These are phyloP conservation scores for Enteromius argenteus DNA, from an alignment of 2,797 vertebrate genomes.

Conservation along the genomic window DNA sequence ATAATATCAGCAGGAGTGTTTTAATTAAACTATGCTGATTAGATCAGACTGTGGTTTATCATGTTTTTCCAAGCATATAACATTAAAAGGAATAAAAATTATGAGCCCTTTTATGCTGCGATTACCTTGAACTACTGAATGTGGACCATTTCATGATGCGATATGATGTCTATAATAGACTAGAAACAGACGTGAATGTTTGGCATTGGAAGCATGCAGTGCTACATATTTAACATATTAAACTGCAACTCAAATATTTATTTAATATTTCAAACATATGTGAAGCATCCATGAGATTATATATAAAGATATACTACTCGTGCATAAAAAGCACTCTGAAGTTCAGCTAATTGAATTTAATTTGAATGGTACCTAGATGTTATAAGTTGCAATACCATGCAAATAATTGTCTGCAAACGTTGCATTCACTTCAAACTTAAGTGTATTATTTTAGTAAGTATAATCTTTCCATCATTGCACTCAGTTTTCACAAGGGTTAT, in stretches of 20 bases:
- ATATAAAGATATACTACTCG: neutral
- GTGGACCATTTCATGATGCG: neutral
- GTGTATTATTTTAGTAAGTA: neutral
- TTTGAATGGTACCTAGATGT: neutral
- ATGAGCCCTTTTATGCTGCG: neutral
- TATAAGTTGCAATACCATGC: neutral
- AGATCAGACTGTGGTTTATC: neutral
- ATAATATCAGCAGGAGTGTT: slow-evolving; percentile 16
- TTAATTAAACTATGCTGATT: slow-evolving; percentile 21
- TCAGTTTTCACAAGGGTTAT: neutral
- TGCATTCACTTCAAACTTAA: neutral
- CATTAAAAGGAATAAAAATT: neutral
- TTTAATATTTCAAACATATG: neutral
- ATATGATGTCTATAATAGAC: neutral
- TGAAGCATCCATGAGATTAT: neutral
- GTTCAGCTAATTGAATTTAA: neutral
- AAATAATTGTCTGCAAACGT: neutral
- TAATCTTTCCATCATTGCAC: too few species aligned
- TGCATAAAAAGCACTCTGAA: neutral
- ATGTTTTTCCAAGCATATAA: neutral
- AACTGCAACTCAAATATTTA: neutral
- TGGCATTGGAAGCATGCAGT: neutral
- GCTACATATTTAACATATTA: neutral
- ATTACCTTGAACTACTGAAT: slow-evolving; percentile 9
- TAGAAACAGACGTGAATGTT: neutral